Evolutionary conservation across 2,797 vertebrate genomes (phyloP), one percentile per base, ranked within the genome.

Genomic region (Chelidonichthys spinosus): DNA sequence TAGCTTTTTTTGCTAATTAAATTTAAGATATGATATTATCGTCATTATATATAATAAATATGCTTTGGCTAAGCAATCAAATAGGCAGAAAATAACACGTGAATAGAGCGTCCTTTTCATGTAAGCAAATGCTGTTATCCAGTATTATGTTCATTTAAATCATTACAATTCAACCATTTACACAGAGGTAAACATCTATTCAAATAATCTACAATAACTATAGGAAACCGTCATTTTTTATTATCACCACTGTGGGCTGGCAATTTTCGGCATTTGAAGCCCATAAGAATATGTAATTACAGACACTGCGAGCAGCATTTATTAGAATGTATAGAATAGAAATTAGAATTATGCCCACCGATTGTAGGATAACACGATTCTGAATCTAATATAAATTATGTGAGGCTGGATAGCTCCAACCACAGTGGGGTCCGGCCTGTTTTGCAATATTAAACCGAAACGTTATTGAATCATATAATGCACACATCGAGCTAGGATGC

Each of bases 311-410:
- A 72, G 54, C 52, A 55, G 36, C 17, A 7, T 52, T 63, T 35
- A 60, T 44, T 37, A 40, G 2, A 36, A 58, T 25, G 25, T 25
- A 25, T 25, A 25, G 25, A 25, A 25, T 25, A 25, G 25, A 75
- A 65, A 32, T 1, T 25, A 25, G 1, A 25, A 25, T 25, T 25
- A 25, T 25, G 6, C 4, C 4, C 33, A 9, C 35, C 10, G 50
- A 46, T 60, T 40, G 42, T 13, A 52, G 63, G 50, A 67, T 15
- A 46, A 47, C 15, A 18, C 46, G 25, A 70, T 52, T 64, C 6
- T 69, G 17, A 69, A 69, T 79, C n/a, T 55, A 43, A 78, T 52
- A 72, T 72, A n/a, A 69, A 63, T 8, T 53, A 47, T 36, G 70
- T 60, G 54, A 42, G 25, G 10, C 3, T 42, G 32, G 46, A 32